Percentiles rank a stretch among this genome's conserved stretches.
phyloP scores from a whole-genome alignment of 2,888 invertebrate species.

The Agonopterix arenella region DNA sequence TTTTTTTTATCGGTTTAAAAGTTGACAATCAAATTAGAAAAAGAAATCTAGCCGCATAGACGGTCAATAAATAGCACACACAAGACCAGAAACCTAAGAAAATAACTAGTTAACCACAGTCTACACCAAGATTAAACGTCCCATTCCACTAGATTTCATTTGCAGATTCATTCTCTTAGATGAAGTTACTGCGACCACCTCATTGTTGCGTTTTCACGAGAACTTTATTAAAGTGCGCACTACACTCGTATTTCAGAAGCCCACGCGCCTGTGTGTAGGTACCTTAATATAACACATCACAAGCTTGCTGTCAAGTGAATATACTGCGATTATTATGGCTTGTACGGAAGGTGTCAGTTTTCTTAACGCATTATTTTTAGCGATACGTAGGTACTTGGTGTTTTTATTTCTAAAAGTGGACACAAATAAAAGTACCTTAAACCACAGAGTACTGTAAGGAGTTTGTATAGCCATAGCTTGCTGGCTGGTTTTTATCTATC shows the following conservation, averaged over 20 bases:
- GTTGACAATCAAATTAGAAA: no score
- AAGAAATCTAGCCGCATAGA: no score
- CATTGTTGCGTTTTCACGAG: slow-evolving; percentile 60
- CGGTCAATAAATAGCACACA: no score
- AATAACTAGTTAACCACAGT: no score
- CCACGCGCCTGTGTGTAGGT: slow-evolving; percentile 20
- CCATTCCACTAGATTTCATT: slow-evolving; percentile 41
- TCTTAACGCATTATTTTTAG: background rate
- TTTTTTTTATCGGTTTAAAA: no score
- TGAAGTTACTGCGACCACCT: slow-evolving; percentile 51
- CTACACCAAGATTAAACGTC: slow-evolving; percentile 37
- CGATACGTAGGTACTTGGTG: no score
- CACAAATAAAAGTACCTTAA: no score
- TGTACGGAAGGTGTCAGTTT: slow-evolving; percentile 3
- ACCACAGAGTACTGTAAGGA: no score
- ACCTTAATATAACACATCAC: slow-evolving; percentile 14
- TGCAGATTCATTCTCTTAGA: slow-evolving; percentile 59
- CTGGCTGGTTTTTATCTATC: no score
- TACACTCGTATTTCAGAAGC: slow-evolving; percentile 43
- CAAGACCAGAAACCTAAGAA: no score
- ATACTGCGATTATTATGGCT: slow-evolving; percentile 47
- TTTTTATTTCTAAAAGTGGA: no score
- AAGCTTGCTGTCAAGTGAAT: slow-evolving; percentile 40
- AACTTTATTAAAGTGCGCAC: slow-evolving; percentile 59
- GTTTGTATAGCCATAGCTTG: no score